Conservation (phyloP, 2,888 invertebrate species). For the Chesias legatella region DNA sequence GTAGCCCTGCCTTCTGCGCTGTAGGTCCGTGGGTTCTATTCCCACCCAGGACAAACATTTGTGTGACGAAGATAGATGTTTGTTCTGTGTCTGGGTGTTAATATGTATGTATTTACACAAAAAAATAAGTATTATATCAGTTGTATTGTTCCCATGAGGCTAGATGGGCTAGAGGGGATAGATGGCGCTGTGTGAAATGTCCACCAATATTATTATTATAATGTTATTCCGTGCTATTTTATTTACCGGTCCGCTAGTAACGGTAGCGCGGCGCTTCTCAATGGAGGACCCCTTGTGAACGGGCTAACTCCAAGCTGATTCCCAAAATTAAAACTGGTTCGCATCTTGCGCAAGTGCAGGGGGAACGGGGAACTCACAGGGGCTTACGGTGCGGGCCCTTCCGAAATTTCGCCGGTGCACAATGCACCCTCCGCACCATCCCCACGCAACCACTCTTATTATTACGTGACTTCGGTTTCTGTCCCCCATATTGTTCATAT, state of each 20-base stretch:
- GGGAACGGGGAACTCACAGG: constrained; percentile 71
- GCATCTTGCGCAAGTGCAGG: constrained; percentile 78
- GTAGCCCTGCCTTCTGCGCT: no score
- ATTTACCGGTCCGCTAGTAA: constrained; percentile 39
- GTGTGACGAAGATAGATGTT: no score
- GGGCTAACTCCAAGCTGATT: constrained; percentile 58
- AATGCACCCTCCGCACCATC: constrained; percentile 79
- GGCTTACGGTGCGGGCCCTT: constrained; percentile 73
- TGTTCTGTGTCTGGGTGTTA: constrained; percentile 6
- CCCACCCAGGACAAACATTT: no score
- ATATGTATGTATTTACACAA: no score
- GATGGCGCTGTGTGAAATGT: no score
- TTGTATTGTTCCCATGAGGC: no score
- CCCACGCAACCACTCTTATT: constrained; percentile 78
- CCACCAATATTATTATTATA: no score
- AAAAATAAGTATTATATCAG: no score
- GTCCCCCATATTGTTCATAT: constrained; percentile 78
- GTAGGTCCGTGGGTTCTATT: no score
- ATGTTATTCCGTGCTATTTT: constrained; percentile 25
- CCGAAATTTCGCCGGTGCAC: constrained; percentile 78
- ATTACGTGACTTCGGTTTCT: constrained; percentile 75
- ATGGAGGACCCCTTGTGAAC: constrained; percentile 59
- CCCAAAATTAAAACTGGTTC: constrained; percentile 78
- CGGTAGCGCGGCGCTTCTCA: constrained; percentile 37
- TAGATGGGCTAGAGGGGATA: no score